Percentiles rank a stretch among this genome's conserved stretches.
Evolutionary conservation across 2,888 invertebrate species (phyloP).

Genomic region (Xestia rhomboidea): DNA sequence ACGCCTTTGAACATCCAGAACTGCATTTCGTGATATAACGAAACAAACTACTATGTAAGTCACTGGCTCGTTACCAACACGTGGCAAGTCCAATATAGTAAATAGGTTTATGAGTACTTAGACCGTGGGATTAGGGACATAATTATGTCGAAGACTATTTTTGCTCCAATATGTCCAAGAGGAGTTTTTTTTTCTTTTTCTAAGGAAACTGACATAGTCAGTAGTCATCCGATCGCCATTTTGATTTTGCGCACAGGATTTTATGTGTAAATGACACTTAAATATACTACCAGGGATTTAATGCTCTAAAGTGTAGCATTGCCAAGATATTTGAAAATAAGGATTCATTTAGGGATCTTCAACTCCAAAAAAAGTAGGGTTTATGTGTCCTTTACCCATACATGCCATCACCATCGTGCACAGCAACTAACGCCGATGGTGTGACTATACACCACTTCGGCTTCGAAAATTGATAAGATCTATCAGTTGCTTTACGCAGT

Average conservation of each 20-base stretch:
- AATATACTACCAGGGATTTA: not conserved
- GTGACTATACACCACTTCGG: not conserved
- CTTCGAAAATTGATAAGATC: not conserved
- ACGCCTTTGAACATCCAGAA: conserved; percentile 24
- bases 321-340: not conserved
- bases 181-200: not conserved
- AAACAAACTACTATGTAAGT: conserved; percentile 28
- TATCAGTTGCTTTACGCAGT: not conserved
- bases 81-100: conserved; percentile 38
- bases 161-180: not conserved
- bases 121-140: conserved; percentile 16
- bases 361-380: not conserved
- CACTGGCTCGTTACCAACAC: conserved; percentile 53
- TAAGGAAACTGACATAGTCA: not conserved
- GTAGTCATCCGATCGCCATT: not conserved
- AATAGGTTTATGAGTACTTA: conserved; percentile 35
- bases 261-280: not conserved
- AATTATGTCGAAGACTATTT: conserved; percentile 9
- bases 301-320: not conserved
- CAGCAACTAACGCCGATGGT: not conserved
- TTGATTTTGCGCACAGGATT: not conserved
- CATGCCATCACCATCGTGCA: not conserved
- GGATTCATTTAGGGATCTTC: not conserved
- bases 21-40: conserved; percentile 25
- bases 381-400: not conserved